Percentiles rank a stretch among this genome's conserved stretches.
Conservation (phyloP, 2,888 invertebrate genomes). For the Nomada goodeniana region DNA sequence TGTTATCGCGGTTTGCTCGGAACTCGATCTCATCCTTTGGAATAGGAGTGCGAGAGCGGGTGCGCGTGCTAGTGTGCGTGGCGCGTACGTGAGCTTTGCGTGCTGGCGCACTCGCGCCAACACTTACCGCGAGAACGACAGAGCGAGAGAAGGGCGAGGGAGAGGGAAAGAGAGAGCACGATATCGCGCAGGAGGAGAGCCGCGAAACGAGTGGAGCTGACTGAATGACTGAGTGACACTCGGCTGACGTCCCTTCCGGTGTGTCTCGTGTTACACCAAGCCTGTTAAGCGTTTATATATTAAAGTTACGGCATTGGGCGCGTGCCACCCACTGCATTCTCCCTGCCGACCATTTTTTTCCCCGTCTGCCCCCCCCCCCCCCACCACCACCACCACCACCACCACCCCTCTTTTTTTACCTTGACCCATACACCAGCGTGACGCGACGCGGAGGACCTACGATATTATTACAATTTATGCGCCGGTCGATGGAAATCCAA, state of each 20-base stretch:
- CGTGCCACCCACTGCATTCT: slow-evolving; percentile 81
- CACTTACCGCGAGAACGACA: slow-evolving; percentile 48
- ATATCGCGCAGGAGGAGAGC: slow-evolving; percentile 47
- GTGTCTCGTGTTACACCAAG: slow-evolving; percentile 82
- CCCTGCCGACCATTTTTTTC: slow-evolving; percentile 52
- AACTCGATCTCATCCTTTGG: slow-evolving; percentile 64
- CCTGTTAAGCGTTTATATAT: slow-evolving; percentile 82
- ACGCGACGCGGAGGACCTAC: background rate
- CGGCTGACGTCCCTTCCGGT: slow-evolving; percentile 83
- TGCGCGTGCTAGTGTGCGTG: slow-evolving; percentile 33
- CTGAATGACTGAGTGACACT: slow-evolving; percentile 82
- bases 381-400: too few species aligned
- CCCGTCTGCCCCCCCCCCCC: slow-evolving; percentile 10
- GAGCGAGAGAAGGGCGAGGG: slow-evolving; percentile 18
- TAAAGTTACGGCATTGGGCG: slow-evolving; percentile 82
- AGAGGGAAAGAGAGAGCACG: slow-evolving; percentile 22
- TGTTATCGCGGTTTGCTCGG: slow-evolving; percentile 57
- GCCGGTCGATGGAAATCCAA: background rate
- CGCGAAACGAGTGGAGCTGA: slow-evolving; percentile 68
- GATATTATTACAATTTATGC: background rate
- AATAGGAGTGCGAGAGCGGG: slow-evolving; percentile 56
- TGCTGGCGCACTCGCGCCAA: slow-evolving; percentile 46
- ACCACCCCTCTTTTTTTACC: slow-evolving; percentile 18
- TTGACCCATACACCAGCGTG: slow-evolving; percentile 35
- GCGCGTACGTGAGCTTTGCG: slow-evolving; percentile 56